Base-by-base conservation (phyloP, 2,797 vertebrate genomes). In the Cryptoblepharus egeriae region DNA sequence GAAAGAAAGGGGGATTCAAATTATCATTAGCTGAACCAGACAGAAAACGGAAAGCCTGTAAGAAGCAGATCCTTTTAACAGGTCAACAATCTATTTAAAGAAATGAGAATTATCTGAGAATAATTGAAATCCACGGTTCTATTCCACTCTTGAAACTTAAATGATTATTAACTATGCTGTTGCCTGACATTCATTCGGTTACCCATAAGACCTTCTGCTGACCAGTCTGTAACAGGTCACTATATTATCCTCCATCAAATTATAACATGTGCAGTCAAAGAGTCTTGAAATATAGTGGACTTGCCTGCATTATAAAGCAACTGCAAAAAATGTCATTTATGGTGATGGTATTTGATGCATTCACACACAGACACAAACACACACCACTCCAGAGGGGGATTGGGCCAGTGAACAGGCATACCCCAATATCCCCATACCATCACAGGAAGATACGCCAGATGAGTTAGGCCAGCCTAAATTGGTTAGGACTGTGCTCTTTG, bases 241-340 rank as follows among this genome's bases (percentile, higher is more conserved):
- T 0, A 74, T 22, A 39, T 90, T 82, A 78, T 90, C 90, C 91
- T 84, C 87, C 87, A 82, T 88, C 89, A 87, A 32, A 90, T 91
- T 77, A 57, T 71, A 82, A 64, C 35, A 1, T 28, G 67, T 16
- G 67, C 52, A 84, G 88, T 75, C 76, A 2, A 86, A 65, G 75
- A 28, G 42, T 85, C 83, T 85, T 88, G 85, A 71, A 45, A 89
- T 65, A 75, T 81, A 82, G 58, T 90, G 87, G 87, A 52, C 79
- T 87, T 90, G 87, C 80, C 88, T 3, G 9, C 1, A 28, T 79
- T 91, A 79, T 75, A 82, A 63, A 86, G 32, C 4, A 8, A 12
- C 1, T 58, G 82, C 85, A n/a, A 78, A 85, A 49, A 0, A 0
- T 63, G 79, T 74, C 77, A 10, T 28, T 77, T 10, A 72, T 42